Evolutionary conservation across 2,797 vertebrate species (phyloP), one percentile per base, ranked within the genome.

Genomic region (Bradypodion pumilum): DNA sequence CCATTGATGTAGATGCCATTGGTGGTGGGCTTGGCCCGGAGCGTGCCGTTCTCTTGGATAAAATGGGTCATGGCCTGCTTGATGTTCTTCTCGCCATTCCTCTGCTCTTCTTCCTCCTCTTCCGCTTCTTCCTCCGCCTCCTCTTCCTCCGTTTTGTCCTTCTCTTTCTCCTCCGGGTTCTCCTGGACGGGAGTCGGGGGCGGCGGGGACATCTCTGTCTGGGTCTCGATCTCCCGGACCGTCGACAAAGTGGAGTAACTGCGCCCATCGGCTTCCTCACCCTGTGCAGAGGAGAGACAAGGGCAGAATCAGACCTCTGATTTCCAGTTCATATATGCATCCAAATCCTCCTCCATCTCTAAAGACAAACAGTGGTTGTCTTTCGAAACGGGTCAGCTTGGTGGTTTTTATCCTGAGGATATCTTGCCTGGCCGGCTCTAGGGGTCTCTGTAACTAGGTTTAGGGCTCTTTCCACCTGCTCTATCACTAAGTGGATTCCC

Each of bases 191-290:
- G 89, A 9, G 91, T 74, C 92, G 93, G 79, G 89, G 94, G 94
- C 10, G 85, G 90, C 0, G 86, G 90, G 21, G 97, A 95, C 21
- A 96, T 94, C 81, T 98, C 98, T 0, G 95, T 99, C 97, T 87
- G 95, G 0, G 59, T 96, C 87, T 89, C 95, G 0, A 95, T 96
- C 90, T 96, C 96, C 70, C 97, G 91, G 66, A 97, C 96, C 0
- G 97, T 97, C 0, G 97, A 98, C 84, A 98, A 90, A 0, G 98
- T 98, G 29, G 98, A 99, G 86, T 96, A 97, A 77, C 98, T 99
- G 89, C 95, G 95, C 1, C 95, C 94, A 16, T 96, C 96, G 0
- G 93, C 94, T 42, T 96, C 96, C 80, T 96, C 96, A 2, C 95
- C 95, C 96, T 96, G 88, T 1, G 37, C 8, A 3, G 66, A 62